These are phyloP conservation scores for Tinea trinotella DNA, from an alignment of 2,888 invertebrate genomes.

Conservation along the genomic window DNA sequence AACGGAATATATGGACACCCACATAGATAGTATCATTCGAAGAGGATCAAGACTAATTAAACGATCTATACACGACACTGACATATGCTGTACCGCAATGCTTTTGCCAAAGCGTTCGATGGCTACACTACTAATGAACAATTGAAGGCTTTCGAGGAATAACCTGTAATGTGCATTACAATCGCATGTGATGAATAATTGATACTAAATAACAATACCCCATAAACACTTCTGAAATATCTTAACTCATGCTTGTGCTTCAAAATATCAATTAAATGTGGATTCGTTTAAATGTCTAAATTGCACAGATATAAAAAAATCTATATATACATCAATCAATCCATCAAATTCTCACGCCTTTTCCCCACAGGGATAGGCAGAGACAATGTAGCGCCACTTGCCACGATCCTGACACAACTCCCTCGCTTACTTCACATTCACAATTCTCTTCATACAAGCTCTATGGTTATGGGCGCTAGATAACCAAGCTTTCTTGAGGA, in stretches of 20 bases:
- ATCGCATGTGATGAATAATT: conserved; percentile 62
- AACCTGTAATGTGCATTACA: conserved; percentile 62
- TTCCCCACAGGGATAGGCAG: too few relatives aligned
- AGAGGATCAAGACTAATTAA: conserved; percentile 69
- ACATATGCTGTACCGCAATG: conserved; percentile 29
- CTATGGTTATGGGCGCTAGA: too few relatives aligned
- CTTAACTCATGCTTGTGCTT: conserved; percentile 4
- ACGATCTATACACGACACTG: conserved; percentile 60
- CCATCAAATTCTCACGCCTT: too few relatives aligned
- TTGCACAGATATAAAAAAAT: too few relatives aligned
- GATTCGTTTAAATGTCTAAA: neutral
- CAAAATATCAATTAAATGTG: neutral
- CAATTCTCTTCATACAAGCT: too few relatives aligned
- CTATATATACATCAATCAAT: too few relatives aligned
- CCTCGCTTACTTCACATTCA: too few relatives aligned
- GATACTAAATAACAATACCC: conserved; percentile 32
- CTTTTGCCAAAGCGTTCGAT: conserved; percentile 68
- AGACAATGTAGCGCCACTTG: too few relatives aligned
- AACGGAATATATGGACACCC: conserved; percentile 55
- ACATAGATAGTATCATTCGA: conserved; percentile 56
- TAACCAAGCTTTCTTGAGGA: too few relatives aligned
- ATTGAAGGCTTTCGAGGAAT: conserved; percentile 67
- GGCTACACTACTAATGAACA: conserved; percentile 66
- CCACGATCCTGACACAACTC: too few relatives aligned
- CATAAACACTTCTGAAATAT: conserved; percentile 9